Conservation (phyloP, 2,113 vertebrate species). For the Leptosomus discolor region DNA sequence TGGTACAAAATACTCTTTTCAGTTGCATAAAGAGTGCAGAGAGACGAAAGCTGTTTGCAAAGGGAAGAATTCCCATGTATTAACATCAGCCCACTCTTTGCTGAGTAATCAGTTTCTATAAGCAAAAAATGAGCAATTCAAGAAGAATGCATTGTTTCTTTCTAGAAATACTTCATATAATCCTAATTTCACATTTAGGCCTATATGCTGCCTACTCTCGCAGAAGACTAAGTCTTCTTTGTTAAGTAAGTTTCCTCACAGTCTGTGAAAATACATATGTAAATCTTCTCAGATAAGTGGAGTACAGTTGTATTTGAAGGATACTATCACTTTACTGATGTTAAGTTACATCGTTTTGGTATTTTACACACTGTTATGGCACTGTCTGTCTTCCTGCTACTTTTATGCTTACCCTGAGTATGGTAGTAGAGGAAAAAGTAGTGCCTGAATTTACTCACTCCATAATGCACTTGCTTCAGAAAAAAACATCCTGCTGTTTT, state of each 20-base stretch:
- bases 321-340: background rate
- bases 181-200: background rate
- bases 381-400: background rate
- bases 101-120: conserved; percentile 24
- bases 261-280: background rate
- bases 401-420: background rate
- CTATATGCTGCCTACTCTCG: background rate
- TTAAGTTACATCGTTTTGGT: background rate
- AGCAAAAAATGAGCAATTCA: background rate
- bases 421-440: background rate
- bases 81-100: conserved; percentile 17
- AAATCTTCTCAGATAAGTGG: background rate
- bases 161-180: background rate
- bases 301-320: background rate
- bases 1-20: background rate
- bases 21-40: background rate
- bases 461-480: background rate
- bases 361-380: background rate
- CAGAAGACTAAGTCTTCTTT: background rate
- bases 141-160: conserved; percentile 1
- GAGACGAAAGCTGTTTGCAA: background rate
- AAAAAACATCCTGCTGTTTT: background rate
- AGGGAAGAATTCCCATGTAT: conserved; percentile 11
- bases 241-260: background rate
- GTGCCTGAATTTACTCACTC: background rate